Conservation (phyloP, 1,140 invertebrate species). For the Dufourea novaeangliae region DNA sequence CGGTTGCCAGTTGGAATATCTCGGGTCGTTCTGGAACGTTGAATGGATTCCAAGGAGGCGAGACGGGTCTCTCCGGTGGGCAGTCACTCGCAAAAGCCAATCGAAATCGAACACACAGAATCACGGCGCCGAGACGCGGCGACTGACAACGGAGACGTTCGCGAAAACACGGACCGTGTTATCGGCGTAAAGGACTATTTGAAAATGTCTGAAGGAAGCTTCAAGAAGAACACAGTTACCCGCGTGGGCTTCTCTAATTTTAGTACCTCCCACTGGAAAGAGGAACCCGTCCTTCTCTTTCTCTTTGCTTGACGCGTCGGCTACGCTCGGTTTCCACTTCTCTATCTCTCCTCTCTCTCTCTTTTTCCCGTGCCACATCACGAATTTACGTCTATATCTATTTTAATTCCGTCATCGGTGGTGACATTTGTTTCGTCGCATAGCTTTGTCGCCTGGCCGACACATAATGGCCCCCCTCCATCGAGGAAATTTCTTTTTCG, state of each 20-base stretch:
- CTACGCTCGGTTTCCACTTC: background rate
- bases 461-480: background rate
- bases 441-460: slow-evolving; percentile 20
- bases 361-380: slow-evolving; percentile 13
- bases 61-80: slow-evolving; percentile 19
- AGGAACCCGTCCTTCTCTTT: slow-evolving; percentile 16
- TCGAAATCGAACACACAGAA: slow-evolving; percentile 48
- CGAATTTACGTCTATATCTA: slow-evolving; percentile 56
- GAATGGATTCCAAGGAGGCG: slow-evolving; percentile 35
- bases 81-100: slow-evolving; percentile 32
- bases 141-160: slow-evolving; percentile 36
- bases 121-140: slow-evolving; percentile 45
- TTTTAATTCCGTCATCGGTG: slow-evolving; percentile 68
- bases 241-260: slow-evolving; percentile 69
- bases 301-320: slow-evolving; percentile 6
- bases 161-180: slow-evolving; percentile 51
- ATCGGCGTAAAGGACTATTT: slow-evolving; percentile 66
- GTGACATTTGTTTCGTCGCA: slow-evolving; percentile 19
- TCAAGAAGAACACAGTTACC: slow-evolving; percentile 54
- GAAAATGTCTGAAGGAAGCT: slow-evolving; percentile 61
- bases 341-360: background rate
- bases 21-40: slow-evolving; percentile 4
- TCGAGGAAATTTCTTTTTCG: background rate
- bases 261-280: slow-evolving; percentile 72
- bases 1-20: slow-evolving; percentile 26